A percentile compares a stretch with the other conserved stretches of the same genome.
Evolutionary conservation across 2,888 invertebrate genomes (phyloP).

Genomic region (Corythucha ciliata): DNA sequence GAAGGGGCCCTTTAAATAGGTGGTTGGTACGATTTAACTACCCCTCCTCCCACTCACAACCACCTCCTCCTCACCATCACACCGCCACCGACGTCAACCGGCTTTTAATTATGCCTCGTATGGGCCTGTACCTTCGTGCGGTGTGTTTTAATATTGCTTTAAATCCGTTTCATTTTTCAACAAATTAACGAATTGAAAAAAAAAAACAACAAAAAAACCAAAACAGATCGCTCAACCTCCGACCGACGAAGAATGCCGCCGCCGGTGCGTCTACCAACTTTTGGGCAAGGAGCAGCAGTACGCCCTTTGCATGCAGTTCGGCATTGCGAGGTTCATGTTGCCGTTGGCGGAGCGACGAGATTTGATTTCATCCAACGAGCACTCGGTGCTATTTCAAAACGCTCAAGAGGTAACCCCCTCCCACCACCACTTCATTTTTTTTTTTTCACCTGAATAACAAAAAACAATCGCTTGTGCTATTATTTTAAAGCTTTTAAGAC

Average conservation of each 20-base stretch:
- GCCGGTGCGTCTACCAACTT: constrained; percentile 63
- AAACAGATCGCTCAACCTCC: constrained; percentile 18
- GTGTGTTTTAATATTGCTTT: constrained; percentile 19
- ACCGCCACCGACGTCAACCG: not conserved
- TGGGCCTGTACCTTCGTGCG: constrained; percentile 18
- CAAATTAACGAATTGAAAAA: not conserved
- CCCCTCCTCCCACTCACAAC: no score
- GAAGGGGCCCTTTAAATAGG: no score
- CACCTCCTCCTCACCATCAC: not conserved
- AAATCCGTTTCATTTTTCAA: constrained; percentile 4
- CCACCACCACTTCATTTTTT: not conserved
- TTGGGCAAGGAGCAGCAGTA: constrained; percentile 70
- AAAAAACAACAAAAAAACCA: not conserved
- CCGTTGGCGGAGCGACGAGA: constrained; percentile 67
- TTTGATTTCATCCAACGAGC: constrained; percentile 64
- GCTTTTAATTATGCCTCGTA: constrained; percentile 14
- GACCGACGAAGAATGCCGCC: constrained; percentile 44
- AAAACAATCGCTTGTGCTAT: no score
- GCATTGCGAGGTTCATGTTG: constrained; percentile 65
- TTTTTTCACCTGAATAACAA: no score
- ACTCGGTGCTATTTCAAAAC: constrained; percentile 73
- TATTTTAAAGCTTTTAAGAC: constrained; percentile 52
- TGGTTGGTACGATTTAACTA: no score
- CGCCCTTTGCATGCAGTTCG: constrained; percentile 66
- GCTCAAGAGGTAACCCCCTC: constrained; percentile 58